Base-by-base conservation (phyloP, 2,113 vertebrate genomes). In the Mustela nigripes region DNA sequence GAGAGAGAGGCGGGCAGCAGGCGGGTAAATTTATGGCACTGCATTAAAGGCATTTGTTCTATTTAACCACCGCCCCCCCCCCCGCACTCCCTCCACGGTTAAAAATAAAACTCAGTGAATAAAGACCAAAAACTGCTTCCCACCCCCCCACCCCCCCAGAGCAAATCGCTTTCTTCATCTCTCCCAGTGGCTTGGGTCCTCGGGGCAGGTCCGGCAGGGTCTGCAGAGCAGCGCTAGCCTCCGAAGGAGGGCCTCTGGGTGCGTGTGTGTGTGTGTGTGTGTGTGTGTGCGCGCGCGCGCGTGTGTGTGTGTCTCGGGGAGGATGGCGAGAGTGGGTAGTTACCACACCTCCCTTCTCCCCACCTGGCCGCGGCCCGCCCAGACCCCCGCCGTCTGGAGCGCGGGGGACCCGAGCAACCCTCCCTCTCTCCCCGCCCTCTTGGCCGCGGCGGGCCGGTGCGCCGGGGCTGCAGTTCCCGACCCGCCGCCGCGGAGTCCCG, bases 1-100 rank as follows among this genome's bases (percentile, higher is more conserved):
- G 56, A 1, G 42, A 12, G 3, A 33, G n/a, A 45, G 88, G 56
- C 45, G 36, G 50, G 67, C 62, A 60, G 69, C 19, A 8, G 89
- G 84, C 15, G 45, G 71, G 79, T 89, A 96, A 97, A 98, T 98
- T 98, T 98, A 98, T 98, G 95, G 98, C 97, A 98, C 98, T 98
- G 98, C 98, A 98, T 98, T 98, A 96, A 91, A 97, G 94, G 60
- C 95, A 24, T 95, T 74, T 95, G 89, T 92, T 96, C 94, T 73
- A 65, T 63, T 96, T 90, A 89, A 81, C 48, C 76, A 60, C n/a
- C 67, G 33, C 62, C 26, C 36, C 12, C 62, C 36, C 36, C 36
- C 62, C 33, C 67, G 26, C 62, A 56, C 67, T 94, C 97, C 82
- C 74, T 42, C 84, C 87, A 26, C 1, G 24, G 73, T 96, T 96